Evolutionary conservation across 1,140 invertebrate species (phyloP).

Genomic region (Stegodyphus mimosarum): DNA sequence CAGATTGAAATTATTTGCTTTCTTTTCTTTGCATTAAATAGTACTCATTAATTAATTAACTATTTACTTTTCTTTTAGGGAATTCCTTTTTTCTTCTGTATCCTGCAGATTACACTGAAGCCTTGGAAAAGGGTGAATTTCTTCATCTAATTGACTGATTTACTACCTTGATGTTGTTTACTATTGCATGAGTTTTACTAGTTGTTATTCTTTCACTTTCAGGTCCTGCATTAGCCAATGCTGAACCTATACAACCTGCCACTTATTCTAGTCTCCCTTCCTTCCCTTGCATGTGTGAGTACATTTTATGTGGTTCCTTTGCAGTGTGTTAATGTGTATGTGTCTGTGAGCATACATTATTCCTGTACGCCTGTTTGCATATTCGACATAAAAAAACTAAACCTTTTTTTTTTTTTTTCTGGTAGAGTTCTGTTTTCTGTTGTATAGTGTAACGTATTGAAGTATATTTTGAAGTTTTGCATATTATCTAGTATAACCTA

Average conservation of each 20-base stretch:
- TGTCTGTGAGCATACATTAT: too few relatives aligned
- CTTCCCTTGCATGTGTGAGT: slow-evolving; percentile 52
- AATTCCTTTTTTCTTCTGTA: slow-evolving; percentile 41
- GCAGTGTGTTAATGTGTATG: background rate
- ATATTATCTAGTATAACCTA: too few relatives aligned
- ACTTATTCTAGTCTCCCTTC: slow-evolving; percentile 36
- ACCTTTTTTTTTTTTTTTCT: too few relatives aligned
- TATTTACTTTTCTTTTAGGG: slow-evolving; percentile 4
- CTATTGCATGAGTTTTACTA: background rate
- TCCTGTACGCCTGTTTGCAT: too few relatives aligned
- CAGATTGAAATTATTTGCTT: too few relatives aligned
- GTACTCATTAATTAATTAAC: too few relatives aligned
- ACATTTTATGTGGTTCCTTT: background rate
- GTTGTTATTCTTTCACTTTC: background rate
- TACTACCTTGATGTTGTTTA: background rate
- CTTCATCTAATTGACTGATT: background rate
- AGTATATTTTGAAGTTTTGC: too few relatives aligned
- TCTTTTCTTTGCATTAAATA: too few relatives aligned
- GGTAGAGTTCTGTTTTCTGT: too few relatives aligned
- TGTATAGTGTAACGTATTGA: too few relatives aligned
- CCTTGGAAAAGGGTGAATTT: slow-evolving; percentile 50
- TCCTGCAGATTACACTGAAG: slow-evolving; percentile 43
- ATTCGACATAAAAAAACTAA: too few relatives aligned
- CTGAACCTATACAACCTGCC: slow-evolving; percentile 36
- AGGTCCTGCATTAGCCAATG: slow-evolving; percentile 18